Evolutionary conservation across 2,888 invertebrate species (phyloP).

Genomic region (Aspidiotus rigidus): DNA sequence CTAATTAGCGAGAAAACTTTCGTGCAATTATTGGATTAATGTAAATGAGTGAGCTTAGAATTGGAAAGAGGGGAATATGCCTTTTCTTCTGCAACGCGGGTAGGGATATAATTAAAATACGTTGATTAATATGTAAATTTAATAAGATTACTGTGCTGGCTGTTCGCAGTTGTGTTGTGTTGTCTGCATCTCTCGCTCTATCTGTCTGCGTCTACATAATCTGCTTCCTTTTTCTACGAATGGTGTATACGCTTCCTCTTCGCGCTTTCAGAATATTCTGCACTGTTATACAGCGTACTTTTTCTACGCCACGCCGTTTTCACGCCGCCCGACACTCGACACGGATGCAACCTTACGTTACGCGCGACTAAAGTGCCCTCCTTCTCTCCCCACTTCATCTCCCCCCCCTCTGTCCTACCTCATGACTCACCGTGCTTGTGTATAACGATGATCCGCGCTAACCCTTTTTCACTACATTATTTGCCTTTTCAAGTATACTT

Average conservation of each 20-base stretch:
- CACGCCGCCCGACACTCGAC: too few relatives aligned
- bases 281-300: background rate
- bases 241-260: conserved; percentile 4
- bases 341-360: background rate
- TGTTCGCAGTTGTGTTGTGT: conserved; percentile 30
- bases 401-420: background rate
- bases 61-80: conserved; percentile 32
- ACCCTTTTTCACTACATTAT: conserved; percentile 25
- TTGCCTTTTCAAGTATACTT: conserved; percentile 25
- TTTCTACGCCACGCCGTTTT: too few relatives aligned
- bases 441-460: conserved; percentile 20
- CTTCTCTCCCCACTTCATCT: conserved; percentile 9
- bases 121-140: conserved; percentile 98
- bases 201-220: conserved; percentile 3
- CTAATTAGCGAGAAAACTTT: conserved; percentile 33
- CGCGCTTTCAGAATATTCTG: conserved; percentile 4
- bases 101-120: conserved; percentile 85
- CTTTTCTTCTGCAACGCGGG: conserved; percentile 29
- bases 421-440: conserved; percentile 20
- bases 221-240: conserved; percentile 7
- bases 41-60: conserved; percentile 57
- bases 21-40: conserved; percentile 82
- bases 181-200: conserved; percentile 19
- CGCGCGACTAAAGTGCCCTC: conserved; percentile 4
- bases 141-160: conserved; percentile 76